Evolutionary conservation across 30 jellyfish, hydroid and myxozoan species (phyloP), one percentile per base, ranked within the genome.

Genomic region (Chrysaora quinquecirrha): DNA sequence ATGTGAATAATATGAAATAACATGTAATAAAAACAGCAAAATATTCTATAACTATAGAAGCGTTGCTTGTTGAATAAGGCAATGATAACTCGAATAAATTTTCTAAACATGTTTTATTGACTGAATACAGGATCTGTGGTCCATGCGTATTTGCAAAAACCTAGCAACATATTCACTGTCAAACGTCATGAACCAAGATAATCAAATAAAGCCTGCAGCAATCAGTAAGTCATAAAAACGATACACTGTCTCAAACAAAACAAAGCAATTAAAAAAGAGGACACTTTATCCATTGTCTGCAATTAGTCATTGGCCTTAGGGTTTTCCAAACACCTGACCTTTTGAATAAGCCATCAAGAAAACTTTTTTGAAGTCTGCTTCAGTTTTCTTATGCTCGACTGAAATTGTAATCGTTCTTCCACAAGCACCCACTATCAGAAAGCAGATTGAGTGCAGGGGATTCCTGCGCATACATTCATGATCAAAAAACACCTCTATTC

Each of bases 401-500:
- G 75, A 77, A 7, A 71, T 7, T 30, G 84, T 31, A 6, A 71
- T 7, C 18, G 16, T 25, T 35, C 84, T 34, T 21, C 76, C 22
- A 46, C 84, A 71, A 7, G 84, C 29, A 64, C 75, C 30, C 6
- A 71, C 84, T 6, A 21, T 31, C 14, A 77, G 80, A 43, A n/a
- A 71, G 84, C 84, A 71, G 25, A 71, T 30, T 32, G 29, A 11
- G 48, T 71, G 84, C 14, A 29, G 19, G 22, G 84, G 78, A 46
- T 71, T 7, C 28, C 84, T 34, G 7, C 10, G n/a, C 32, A 31
- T n/a, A 30, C 84, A 71, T 4, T 71, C 84, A 46, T 71, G 75
- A 64, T 1, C 84, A 43, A 71, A 71, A 16, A 16, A n/a, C n/a
- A 16, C 9, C 58, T 43, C 12, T 6, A 43, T 6, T 43, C 72